phyloP scores from a whole-genome alignment of 2,888 invertebrate species.

The Pyrrhosoma nymphula region DNA sequence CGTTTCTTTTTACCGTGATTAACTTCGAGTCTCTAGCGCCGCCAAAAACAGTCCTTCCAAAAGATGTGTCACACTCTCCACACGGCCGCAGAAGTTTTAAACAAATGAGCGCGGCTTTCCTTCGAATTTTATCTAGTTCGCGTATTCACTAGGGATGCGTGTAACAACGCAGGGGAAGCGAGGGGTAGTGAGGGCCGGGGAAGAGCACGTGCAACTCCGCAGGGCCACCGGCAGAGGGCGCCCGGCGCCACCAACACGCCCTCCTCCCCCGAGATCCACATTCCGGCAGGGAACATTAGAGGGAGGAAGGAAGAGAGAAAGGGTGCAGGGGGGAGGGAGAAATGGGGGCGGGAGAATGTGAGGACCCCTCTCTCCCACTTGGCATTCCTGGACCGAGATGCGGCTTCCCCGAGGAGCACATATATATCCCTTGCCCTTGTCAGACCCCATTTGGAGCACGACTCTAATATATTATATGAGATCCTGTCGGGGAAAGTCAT shows the following conservation, averaged over 20 bases:
- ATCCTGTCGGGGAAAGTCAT: not conserved
- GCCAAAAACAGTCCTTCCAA: too few relatives aligned
- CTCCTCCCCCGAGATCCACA: not conserved
- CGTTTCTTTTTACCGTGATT: too few relatives aligned
- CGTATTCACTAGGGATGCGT: not conserved
- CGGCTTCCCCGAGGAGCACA: not conserved
- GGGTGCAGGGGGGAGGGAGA: not conserved
- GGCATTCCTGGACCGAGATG: constrained; percentile 15
- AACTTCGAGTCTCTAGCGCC: too few relatives aligned
- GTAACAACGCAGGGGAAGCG: not conserved
- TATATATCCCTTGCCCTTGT: not conserved
- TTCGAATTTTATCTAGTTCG: too few relatives aligned
- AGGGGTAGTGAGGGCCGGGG: not conserved
- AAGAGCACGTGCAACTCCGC: not conserved
- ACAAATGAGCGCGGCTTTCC: too few relatives aligned
- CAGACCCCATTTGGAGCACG: not conserved
- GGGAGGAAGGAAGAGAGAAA: not conserved
- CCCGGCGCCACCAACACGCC: not conserved
- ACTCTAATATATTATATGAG: not conserved
- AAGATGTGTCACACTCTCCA: too few relatives aligned
- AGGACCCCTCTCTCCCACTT: not conserved
- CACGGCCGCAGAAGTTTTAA: too few relatives aligned
- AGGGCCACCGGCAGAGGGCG: not conserved
- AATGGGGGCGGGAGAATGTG: not conserved
- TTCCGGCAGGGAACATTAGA: not conserved